A percentile compares a stretch with the other conserved stretches of the same genome.
Conservation (phyloP, 2,888 invertebrate genomes). For the Alentia gelatinosa region DNA sequence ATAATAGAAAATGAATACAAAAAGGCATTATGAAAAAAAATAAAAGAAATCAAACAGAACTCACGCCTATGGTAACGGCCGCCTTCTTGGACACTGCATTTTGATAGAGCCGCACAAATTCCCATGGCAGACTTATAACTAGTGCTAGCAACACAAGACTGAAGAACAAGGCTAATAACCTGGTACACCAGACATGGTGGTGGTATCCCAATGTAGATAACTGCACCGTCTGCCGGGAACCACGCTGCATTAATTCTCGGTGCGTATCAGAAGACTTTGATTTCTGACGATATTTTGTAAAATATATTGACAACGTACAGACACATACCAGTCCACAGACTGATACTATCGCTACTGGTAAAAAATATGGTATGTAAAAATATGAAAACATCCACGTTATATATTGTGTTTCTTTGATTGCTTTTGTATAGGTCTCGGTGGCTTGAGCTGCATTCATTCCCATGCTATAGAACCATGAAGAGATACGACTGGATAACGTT, state of each 20-base stretch:
- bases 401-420: neutral
- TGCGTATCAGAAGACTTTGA: neutral
- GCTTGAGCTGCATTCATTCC: neutral
- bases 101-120: slow-evolving; percentile 75
- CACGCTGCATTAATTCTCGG: neutral
- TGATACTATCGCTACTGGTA: neutral
- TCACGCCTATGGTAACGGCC: slow-evolving; percentile 66
- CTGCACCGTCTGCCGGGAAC: neutral
- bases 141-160: slow-evolving; percentile 49
- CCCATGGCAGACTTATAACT: slow-evolving; percentile 74
- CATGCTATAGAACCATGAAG: neutral
- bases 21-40: too few relatives aligned
- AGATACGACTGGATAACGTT: neutral
- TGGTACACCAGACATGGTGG: neutral
- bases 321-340: neutral
- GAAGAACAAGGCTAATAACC: neutral
- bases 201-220: neutral
- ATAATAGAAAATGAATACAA: too few relatives aligned
- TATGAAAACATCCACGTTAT: neutral
- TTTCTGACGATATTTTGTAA: neutral
- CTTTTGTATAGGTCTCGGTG: neutral
- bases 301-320: neutral
- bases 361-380: neutral
- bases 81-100: slow-evolving; percentile 71
- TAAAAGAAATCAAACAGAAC: too few relatives aligned